Conservation (phyloP, 2,888 invertebrate genomes). For the Hirudinaria manillensis region DNA sequence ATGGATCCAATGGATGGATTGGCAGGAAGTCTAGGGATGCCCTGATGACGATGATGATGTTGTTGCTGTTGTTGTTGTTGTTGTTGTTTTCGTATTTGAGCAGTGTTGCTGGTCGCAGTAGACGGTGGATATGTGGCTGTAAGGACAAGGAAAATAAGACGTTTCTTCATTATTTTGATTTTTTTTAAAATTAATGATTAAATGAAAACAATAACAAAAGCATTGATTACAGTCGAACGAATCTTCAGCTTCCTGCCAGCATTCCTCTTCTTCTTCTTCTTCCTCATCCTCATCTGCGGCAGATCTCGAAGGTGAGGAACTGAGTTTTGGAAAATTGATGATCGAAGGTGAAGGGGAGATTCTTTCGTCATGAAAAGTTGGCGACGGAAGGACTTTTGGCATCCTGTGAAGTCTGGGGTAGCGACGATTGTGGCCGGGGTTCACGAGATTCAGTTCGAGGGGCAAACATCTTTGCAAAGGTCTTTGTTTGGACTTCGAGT, state of each 20-base stretch:
- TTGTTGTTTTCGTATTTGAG: background rate
- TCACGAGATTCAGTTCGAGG: background rate
- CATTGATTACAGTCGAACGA: constrained; percentile 23
- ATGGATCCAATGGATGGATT: background rate
- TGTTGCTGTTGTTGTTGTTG: constrained; percentile 19
- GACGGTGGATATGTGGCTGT: constrained; percentile 18
- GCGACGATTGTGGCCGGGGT: background rate
- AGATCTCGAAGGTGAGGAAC: constrained; percentile 75
- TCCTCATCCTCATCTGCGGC: constrained; percentile 3
- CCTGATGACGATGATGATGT: background rate
- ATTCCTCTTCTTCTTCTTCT: background rate
- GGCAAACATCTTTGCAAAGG: background rate
- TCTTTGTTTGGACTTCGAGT: background rate
- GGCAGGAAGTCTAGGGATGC: background rate
- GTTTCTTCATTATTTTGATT: too few species aligned
- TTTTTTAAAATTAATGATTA: background rate
- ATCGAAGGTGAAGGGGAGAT: constrained; percentile 47
- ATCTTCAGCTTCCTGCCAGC: constrained; percentile 19
- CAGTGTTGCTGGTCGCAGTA: background rate
- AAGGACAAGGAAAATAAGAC: background rate
- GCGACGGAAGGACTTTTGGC: constrained; percentile 55
- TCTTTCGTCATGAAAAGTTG: constrained; percentile 45
- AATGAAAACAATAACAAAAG: background rate
- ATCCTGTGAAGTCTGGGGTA: constrained; percentile 44
- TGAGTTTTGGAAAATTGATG: constrained; percentile 84